Conservation (phyloP, 2,797 vertebrate genomes). For the Aplochiton taeniatus region DNA sequence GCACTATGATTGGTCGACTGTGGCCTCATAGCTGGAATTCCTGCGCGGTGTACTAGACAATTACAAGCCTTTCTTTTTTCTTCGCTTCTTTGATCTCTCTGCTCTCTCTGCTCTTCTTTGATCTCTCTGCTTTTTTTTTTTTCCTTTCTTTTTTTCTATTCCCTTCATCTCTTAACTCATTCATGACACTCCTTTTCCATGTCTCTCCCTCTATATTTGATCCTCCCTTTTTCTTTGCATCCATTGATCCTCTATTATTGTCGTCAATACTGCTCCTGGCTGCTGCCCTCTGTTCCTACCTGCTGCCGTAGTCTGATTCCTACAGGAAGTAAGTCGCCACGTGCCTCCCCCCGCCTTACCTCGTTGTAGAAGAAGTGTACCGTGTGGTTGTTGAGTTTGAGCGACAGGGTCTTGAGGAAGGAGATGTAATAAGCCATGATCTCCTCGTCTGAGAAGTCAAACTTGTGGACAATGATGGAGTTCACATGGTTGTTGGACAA, state of each 20-base stretch:
- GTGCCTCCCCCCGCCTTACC: constrained; percentile 74
- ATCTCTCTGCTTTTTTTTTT: not conserved
- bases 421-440: constrained; percentile 99
- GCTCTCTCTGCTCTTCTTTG: too few relatives aligned
- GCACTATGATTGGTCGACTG: too few relatives aligned
- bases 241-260: not conserved
- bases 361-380: constrained; percentile 99
- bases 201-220: not conserved
- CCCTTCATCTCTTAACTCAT: not conserved
- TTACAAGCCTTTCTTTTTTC: not conserved
- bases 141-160: not conserved
- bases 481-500: constrained; percentile 98
- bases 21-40: too few relatives aligned
- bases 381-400: constrained; percentile 98
- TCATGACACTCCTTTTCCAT: not conserved
- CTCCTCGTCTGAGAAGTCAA: constrained; percentile 99
- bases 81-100: not conserved
- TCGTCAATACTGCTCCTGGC: not conserved
- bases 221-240: too few relatives aligned
- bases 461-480: constrained; percentile 98
- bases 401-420: constrained; percentile 96
- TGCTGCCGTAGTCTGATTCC: not conserved
- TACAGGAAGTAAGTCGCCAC: too few relatives aligned
- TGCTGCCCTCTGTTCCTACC: not conserved
- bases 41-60: not conserved